phyloP scores from a whole-genome alignment of 2,888 invertebrate genomes.

The Nesidiocoris tenuis region DNA sequence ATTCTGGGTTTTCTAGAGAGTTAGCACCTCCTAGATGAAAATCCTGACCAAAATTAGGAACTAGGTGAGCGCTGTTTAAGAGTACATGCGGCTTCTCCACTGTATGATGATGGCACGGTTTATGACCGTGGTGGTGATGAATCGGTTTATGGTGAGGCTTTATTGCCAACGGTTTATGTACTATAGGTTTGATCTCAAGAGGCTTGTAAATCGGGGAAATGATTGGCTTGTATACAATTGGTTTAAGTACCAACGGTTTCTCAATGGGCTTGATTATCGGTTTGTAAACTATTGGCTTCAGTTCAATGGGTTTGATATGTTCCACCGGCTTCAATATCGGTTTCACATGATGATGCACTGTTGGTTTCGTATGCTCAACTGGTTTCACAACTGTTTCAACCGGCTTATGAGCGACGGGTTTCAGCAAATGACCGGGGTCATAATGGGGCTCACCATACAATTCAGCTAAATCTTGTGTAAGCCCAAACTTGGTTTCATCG shows the following conservation, averaged over 20 bases:
- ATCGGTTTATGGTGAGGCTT: neutral
- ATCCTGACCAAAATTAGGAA: neutral
- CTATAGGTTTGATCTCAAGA: slow-evolving; percentile 1
- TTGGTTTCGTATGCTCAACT: neutral
- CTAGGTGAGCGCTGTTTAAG: neutral
- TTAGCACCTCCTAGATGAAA: neutral
- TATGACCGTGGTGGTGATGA: neutral
- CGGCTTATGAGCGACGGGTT: neutral
- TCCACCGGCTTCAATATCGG: neutral
- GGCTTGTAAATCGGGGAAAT: slow-evolving; percentile 9
- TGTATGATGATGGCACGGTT: neutral
- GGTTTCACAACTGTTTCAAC: neutral
- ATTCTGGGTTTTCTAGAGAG: neutral
- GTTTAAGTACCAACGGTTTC: neutral
- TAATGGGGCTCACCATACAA: neutral
- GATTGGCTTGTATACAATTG: slow-evolving; percentile 11
- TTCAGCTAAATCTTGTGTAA: neutral
- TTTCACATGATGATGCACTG: too few species aligned
- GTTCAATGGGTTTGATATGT: neutral
- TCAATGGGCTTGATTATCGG: neutral
- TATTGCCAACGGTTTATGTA: neutral
- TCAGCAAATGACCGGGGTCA: neutral
- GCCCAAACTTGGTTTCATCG: neutral
- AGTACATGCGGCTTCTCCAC: neutral
- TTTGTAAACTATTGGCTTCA: neutral